A percentile compares a stretch with the other conserved stretches of the same genome.
phyloP scores from a whole-genome alignment of 2,113 vertebrate species.

The Platysteira castanea region DNA sequence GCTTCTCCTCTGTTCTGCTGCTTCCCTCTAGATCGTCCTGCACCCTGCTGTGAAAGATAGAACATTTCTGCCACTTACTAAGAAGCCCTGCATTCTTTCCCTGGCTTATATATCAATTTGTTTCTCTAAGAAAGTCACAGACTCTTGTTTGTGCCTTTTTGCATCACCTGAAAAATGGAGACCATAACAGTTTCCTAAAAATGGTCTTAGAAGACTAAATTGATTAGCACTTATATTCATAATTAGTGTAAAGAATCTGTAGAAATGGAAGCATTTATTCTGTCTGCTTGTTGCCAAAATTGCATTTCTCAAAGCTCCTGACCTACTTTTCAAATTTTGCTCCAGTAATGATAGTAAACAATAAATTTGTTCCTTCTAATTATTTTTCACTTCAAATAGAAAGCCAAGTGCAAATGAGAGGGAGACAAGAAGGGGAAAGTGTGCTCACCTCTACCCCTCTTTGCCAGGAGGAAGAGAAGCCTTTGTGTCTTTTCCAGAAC shows the following conservation, averaged over 20 bases:
- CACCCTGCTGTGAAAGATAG: not conserved
- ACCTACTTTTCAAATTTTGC: conserved; percentile 1
- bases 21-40: not conserved
- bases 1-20: not conserved
- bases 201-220: not conserved
- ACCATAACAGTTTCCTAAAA: not conserved
- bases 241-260: not conserved
- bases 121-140: not conserved
- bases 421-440: not conserved
- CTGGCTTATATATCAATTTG: not conserved
- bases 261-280: not conserved
- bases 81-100: not conserved
- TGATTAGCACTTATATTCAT: not conserved
- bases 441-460: not conserved
- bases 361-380: not conserved
- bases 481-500: not conserved
- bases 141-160: not conserved
- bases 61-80: not conserved
- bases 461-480: not conserved
- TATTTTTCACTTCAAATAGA: not conserved
- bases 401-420: not conserved
- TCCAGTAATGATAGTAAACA: not conserved
- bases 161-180: not conserved
- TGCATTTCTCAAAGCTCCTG: not conserved
- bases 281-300: not conserved